Evolutionary conservation across 1,140 invertebrate genomes (phyloP).

Genomic region (Drosophila guanche): DNA sequence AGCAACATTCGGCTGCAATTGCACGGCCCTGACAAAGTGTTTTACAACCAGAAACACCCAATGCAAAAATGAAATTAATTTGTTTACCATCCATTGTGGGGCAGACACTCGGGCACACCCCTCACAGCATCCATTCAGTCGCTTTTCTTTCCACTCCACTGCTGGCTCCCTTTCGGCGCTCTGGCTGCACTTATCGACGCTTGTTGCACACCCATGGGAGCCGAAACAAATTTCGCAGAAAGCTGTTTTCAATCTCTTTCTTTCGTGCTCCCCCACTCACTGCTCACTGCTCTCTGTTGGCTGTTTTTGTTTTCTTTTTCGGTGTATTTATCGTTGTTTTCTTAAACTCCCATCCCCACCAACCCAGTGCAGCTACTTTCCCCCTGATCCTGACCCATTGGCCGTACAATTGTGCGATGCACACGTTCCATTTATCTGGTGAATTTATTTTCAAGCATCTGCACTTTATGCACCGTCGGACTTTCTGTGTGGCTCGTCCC

Average conservation of each 20-base stretch:
- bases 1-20: not conserved
- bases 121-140: not conserved
- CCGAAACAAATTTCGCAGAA: conserved; percentile 38
- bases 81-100: conserved; percentile 38
- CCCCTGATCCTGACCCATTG: conserved; percentile 22
- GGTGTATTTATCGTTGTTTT: conserved; percentile 39
- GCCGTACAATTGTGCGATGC: conserved; percentile 9
- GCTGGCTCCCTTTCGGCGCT: not conserved
- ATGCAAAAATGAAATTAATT: conserved; percentile 39
- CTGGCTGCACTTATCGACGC: conserved; percentile 43
- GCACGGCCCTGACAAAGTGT: conserved; percentile 26
- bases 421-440: conserved; percentile 22
- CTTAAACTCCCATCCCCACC: conserved; percentile 6
- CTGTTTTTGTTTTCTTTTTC: conserved; percentile 34
- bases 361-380: not conserved
- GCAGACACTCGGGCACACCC: conserved; percentile 5
- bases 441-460: conserved; percentile 42
- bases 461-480: conserved; percentile 10
- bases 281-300: not conserved
- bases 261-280: not conserved
- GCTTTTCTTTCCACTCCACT: conserved; percentile 1
- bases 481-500: conserved; percentile 1
- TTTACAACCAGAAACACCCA: conserved; percentile 4
- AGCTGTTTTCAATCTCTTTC: conserved; percentile 53
- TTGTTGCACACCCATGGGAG: conserved; percentile 48